Percentiles rank a stretch among this genome's conserved stretches.
These are phyloP conservation scores for Cryptus viduatorius DNA, from an alignment of 2,888 invertebrate species.

Conservation along the genomic window DNA sequence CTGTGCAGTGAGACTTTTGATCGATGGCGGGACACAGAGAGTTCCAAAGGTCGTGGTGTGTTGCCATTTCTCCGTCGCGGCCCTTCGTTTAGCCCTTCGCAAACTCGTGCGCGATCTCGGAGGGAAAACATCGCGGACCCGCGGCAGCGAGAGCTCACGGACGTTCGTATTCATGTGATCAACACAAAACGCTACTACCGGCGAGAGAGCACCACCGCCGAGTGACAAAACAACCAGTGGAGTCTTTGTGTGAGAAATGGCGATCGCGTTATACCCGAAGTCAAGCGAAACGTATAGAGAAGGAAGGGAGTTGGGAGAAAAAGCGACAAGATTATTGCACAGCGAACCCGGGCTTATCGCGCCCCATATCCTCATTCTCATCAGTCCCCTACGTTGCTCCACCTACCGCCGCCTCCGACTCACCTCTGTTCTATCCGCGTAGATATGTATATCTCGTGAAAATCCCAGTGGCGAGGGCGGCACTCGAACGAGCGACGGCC, in stretches of 20 bases:
- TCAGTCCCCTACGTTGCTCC: conserved; percentile 37
- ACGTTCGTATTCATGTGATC: conserved; percentile 1
- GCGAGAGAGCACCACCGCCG: conserved; percentile 10
- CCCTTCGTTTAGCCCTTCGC: not conserved
- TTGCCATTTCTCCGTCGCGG: not conserved
- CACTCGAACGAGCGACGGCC: conserved; percentile 41
- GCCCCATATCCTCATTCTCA: conserved; percentile 61
- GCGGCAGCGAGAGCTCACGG: not conserved
- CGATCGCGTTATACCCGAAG: conserved; percentile 40
- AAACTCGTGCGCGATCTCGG: conserved; percentile 31
- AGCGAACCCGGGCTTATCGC: conserved; percentile 56
- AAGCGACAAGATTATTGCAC: conserved; percentile 65
- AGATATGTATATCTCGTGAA: conserved; percentile 22
- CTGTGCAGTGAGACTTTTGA: conserved; percentile 23
- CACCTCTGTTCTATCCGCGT: not conserved
- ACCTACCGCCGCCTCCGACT: not conserved
- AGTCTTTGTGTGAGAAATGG: conserved; percentile 55
- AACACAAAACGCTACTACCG: conserved; percentile 16
- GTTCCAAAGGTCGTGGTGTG: conserved; percentile 14
- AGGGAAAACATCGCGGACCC: conserved; percentile 22
- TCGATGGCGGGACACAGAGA: conserved; percentile 5
- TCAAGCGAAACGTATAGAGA: conserved; percentile 20
- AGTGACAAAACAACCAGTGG: conserved; percentile 43
- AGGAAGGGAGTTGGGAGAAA: conserved; percentile 50
- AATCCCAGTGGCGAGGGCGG: conserved; percentile 25